Evolutionary conservation across 35 echinoderm and acorn worm species (phyloP).

Genomic region (Lytechinus pictus): DNA sequence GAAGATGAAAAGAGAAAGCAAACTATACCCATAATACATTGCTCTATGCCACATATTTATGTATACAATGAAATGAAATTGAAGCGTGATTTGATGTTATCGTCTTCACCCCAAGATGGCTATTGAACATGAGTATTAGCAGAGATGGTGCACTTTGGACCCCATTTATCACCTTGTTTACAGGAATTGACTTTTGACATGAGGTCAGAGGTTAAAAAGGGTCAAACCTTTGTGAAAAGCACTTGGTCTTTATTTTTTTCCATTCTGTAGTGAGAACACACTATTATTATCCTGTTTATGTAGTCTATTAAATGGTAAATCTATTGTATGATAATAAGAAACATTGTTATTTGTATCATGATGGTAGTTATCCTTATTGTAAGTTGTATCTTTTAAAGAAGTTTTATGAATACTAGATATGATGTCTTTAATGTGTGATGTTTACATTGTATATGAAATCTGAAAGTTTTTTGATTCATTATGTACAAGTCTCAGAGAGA

Average conservation of each 20-base stretch:
- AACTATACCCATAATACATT: not conserved
- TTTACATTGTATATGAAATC: slow-evolving; percentile 22
- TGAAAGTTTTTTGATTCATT: slow-evolving; percentile 23
- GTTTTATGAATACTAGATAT: slow-evolving; percentile 34
- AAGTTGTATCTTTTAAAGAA: slow-evolving; percentile 37
- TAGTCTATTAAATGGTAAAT: slow-evolving; percentile 9
- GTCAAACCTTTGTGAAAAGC: slow-evolving; percentile 5
- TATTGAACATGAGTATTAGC: not conserved
- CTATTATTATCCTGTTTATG: slow-evolving; percentile 31
- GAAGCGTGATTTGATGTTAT: not conserved
- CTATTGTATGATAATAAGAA: slow-evolving; percentile 40
- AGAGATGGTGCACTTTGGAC: not conserved
- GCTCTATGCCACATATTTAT: not conserved
- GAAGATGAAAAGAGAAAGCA: not conserved
- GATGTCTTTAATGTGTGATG: slow-evolving; percentile 33
- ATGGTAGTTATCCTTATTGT: slow-evolving; percentile 37
- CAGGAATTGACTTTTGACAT: not conserved
- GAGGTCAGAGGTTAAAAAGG: not conserved
- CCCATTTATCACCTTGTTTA: slow-evolving; percentile 11
- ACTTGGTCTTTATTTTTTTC: slow-evolving; percentile 15
- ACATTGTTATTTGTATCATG: slow-evolving; percentile 31
- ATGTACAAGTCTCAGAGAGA: slow-evolving; percentile 11
- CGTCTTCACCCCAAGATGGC: not conserved
- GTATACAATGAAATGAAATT: not conserved
- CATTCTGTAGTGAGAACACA: not conserved